Evolutionary conservation across 2,113 vertebrate genomes (phyloP).

Genomic region (Turdus rufiventris): DNA sequence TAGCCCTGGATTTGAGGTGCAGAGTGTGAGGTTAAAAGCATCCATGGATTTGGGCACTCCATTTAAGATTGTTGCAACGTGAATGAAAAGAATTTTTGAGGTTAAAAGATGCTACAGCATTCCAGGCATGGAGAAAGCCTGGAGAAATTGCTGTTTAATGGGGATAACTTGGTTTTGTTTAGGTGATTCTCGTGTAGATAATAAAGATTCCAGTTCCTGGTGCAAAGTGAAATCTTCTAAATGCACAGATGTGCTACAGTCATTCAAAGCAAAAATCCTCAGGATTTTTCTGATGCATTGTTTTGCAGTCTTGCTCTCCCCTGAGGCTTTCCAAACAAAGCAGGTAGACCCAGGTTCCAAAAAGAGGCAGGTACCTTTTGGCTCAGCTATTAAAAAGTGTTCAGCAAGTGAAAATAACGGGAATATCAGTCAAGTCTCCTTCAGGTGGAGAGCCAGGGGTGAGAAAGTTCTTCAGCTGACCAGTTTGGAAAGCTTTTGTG

Average conservation of each 20-base stretch:
- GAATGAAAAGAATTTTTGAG: not conserved
- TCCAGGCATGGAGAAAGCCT: not conserved
- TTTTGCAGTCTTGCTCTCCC: not conserved
- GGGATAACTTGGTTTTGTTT: not conserved
- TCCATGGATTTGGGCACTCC: not conserved
- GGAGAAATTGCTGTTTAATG: not conserved
- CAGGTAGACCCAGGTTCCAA: not conserved
- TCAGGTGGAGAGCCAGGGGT: not conserved
- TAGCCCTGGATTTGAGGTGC: not conserved
- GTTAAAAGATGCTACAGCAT: not conserved
- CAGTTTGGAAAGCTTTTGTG: not conserved
- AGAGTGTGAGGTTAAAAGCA: not conserved
- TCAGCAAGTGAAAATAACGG: not conserved
- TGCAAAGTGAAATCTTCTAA: not conserved
- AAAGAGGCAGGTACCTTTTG: not conserved
- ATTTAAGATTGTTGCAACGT: accelerated
- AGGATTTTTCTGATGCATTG: not conserved
- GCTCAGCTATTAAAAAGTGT: not conserved
- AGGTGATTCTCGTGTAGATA: not conserved
- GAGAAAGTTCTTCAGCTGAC: not conserved
- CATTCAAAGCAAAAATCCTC: not conserved
- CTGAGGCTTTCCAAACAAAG: not conserved
- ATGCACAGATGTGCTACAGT: not conserved
- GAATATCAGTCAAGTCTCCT: not conserved
- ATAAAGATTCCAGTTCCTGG: not conserved